A percentile compares a stretch with the other conserved stretches of the same genome.
Evolutionary conservation across 2,113 vertebrate genomes (phyloP).

Genomic region (Hypanus sabinus): DNA sequence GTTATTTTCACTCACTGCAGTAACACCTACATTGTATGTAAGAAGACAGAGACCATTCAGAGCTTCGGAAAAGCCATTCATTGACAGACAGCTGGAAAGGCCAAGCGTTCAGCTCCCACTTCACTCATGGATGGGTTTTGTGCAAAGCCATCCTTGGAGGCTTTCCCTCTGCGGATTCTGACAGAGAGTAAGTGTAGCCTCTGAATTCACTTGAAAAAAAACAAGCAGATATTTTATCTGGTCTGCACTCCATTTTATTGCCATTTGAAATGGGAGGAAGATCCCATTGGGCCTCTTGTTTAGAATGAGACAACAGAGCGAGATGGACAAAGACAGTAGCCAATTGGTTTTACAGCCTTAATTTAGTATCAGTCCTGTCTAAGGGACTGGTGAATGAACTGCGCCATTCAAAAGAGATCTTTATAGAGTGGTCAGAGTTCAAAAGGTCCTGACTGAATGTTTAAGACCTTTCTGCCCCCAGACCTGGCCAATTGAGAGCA

Average conservation of each 20-base stretch:
- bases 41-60: constrained; percentile 51
- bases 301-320: constrained; percentile 38
- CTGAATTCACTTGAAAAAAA: constrained; percentile 34
- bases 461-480: constrained; percentile 42
- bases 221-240: constrained; percentile 37
- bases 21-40: constrained; percentile 59
- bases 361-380: constrained; percentile 40
- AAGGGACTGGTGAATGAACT: constrained; percentile 40
- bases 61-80: constrained; percentile 54
- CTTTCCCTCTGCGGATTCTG: constrained; percentile 47
- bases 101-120: constrained; percentile 56
- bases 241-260: constrained; percentile 34
- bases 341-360: constrained; percentile 39
- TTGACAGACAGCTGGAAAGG: constrained; percentile 59
- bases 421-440: constrained; percentile 48
- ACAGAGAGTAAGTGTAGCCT: constrained; percentile 41
- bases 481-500: constrained; percentile 42
- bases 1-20: constrained; percentile 48
- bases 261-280: constrained; percentile 34
- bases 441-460: constrained; percentile 47
- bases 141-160: constrained; percentile 52
- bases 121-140: constrained; percentile 67
- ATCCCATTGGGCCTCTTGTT: constrained; percentile 32
- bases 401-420: constrained; percentile 46
- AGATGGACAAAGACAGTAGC: constrained; percentile 38